A percentile compares a stretch with the other conserved stretches of the same genome.
Evolutionary conservation across 2,113 vertebrate genomes (phyloP).

Genomic region (Thomomys bottae): DNA sequence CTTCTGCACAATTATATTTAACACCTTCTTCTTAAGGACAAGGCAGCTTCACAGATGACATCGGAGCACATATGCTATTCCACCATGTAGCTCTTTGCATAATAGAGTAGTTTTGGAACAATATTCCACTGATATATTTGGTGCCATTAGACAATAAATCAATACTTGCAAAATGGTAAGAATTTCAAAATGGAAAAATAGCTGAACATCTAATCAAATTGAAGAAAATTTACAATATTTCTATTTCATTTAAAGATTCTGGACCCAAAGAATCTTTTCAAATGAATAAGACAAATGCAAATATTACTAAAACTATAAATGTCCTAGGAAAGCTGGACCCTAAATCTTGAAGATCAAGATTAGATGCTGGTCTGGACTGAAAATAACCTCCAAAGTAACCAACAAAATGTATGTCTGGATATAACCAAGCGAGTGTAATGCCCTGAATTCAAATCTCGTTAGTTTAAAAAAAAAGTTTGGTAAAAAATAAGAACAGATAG

Average conservation of each 20-base stretch:
- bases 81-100: slow-evolving; percentile 1
- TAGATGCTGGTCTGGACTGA: too few relatives aligned
- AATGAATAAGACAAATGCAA: neutral
- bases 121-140: slow-evolving; percentile 45
- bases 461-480: too few relatives aligned
- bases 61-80: slow-evolving; percentile 28
- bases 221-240: slow-evolving; percentile 40
- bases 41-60: neutral
- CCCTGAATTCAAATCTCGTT: too few relatives aligned
- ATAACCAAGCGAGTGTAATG: too few relatives aligned
- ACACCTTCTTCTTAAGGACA: slow-evolving; percentile 25
- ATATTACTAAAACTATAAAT: neutral
- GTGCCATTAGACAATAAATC: slow-evolving; percentile 49
- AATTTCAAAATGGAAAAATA: neutral
- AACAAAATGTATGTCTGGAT: too few relatives aligned
- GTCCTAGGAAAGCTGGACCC: neutral
- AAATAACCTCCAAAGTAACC: too few relatives aligned
- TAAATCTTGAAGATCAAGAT: too few relatives aligned
- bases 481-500: neutral
- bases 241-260: neutral
- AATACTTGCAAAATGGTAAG: slow-evolving; percentile 64
- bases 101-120: slow-evolving; percentile 57
- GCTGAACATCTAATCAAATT: neutral
- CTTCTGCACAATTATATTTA: slow-evolving; percentile 36
- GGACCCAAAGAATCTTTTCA: neutral